These are phyloP conservation scores for Oxyruncus cristatus DNA, from an alignment of 2,113 vertebrate species.

Conservation along the genomic window DNA sequence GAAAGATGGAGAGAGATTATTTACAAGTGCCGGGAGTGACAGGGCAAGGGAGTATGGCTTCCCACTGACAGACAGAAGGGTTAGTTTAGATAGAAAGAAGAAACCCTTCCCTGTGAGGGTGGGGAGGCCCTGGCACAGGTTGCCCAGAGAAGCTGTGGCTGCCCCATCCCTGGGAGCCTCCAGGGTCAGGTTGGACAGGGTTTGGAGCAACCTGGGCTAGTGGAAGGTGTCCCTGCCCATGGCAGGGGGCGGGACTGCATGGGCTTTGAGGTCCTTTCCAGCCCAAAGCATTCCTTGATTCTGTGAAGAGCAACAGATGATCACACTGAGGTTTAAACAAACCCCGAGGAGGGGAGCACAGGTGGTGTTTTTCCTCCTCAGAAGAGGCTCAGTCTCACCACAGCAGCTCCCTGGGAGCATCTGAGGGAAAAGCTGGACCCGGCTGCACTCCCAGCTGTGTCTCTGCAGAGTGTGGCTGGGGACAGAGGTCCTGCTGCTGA, in stretches of 20 bases:
- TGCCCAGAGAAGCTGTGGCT: background rate
- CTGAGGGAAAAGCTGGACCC: background rate
- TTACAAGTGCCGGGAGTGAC: background rate
- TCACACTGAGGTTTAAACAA: fast-evolving
- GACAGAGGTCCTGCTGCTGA: background rate
- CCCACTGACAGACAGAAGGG: background rate
- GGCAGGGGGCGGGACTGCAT: background rate
- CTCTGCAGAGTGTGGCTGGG: background rate
- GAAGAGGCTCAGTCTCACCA: fast-evolving
- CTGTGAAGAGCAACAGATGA: background rate
- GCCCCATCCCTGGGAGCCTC: background rate
- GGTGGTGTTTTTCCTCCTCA: background rate
- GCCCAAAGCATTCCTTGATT: background rate
- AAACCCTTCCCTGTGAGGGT: fast-evolving
- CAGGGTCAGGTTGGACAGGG: background rate
- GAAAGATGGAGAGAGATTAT: background rate
- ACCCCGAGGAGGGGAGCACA: background rate
- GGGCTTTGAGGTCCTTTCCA: background rate
- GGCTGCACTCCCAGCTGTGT: background rate
- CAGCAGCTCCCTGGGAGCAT: background rate
- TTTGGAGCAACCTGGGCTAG: fast-evolving
- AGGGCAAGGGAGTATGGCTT: background rate
- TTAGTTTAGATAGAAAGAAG: background rate
- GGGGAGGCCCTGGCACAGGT: background rate
- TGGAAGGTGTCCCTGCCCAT: background rate